A percentile compares a stretch with the other conserved stretches of the same genome.
Conservation (phyloP, 2,797 vertebrate genomes). For the Amazonetta brasiliensis region DNA sequence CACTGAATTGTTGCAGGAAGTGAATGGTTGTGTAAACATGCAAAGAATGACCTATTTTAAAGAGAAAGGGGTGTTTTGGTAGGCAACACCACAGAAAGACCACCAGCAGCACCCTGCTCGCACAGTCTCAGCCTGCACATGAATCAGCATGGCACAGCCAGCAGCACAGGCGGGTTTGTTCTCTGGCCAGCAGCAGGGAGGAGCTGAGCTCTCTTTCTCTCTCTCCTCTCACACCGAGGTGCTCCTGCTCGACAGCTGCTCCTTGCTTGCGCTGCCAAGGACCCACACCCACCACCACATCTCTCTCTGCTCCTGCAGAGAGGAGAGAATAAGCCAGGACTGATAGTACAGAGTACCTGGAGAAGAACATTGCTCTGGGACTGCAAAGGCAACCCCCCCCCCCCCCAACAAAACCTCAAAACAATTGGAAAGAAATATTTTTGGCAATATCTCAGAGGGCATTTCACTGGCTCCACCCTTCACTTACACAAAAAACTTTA, state of each 20-base stretch:
- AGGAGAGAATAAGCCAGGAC: neutral
- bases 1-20: neutral
- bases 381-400: neutral
- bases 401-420: neutral
- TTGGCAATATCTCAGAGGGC: neutral
- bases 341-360: neutral
- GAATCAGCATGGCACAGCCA: fast-evolving
- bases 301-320: neutral
- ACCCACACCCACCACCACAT: neutral
- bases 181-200: neutral
- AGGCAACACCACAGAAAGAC: neutral
- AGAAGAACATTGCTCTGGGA: neutral
- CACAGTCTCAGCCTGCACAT: fast-evolving
- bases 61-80: neutral
- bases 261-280: neutral
- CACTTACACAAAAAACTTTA: neutral
- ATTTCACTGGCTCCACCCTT: neutral
- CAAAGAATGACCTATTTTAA: neutral
- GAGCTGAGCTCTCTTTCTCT: neutral
- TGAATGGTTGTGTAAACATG: fast-evolving
- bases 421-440: neutral
- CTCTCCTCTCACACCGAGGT: neutral
- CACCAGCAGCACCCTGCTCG: neutral
- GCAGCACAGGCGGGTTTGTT: neutral
- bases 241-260: neutral